Percentiles rank a stretch among this genome's conserved stretches.
phyloP scores from a whole-genome alignment of 2,888 invertebrate species.

The Poecilobothrus nobilitatus region DNA sequence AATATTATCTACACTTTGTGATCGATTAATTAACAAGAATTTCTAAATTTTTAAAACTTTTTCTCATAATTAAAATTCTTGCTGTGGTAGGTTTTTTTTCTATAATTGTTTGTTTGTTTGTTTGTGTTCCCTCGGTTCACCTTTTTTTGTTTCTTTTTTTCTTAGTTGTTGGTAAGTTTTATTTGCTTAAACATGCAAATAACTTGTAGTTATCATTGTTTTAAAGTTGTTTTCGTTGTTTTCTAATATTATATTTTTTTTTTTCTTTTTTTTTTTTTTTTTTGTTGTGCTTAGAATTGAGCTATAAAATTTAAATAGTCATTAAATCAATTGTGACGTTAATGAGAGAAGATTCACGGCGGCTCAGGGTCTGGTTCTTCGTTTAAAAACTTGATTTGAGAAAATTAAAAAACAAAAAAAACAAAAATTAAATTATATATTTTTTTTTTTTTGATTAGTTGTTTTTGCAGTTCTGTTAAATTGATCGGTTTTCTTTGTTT shows the following conservation, averaged over 20 bases:
- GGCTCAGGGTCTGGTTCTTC: neutral
- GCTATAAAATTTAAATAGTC: neutral
- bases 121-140: too few relatives aligned
- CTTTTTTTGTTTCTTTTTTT: neutral
- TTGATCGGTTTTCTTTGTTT: too few relatives aligned
- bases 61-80: neutral
- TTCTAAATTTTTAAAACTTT: neutral
- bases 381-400: too few relatives aligned
- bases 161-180: neutral
- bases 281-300: neutral
- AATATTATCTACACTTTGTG: too few relatives aligned
- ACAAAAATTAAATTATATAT: too few relatives aligned
- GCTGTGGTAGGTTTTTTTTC: neutral
- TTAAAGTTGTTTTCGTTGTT: neutral
- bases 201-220: neutral
- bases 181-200: neutral
- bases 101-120: neutral
- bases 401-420: too few relatives aligned
- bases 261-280: neutral
- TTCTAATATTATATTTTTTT: neutral
- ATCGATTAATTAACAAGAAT: neutral
- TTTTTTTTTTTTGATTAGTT: too few relatives aligned
- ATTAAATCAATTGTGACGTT: constrained; percentile 4
- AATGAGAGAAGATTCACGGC: neutral
- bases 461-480: too few relatives aligned